These are phyloP conservation scores for Schizotus pectinicornis DNA, from an alignment of 2,888 invertebrate species.

Conservation along the genomic window DNA sequence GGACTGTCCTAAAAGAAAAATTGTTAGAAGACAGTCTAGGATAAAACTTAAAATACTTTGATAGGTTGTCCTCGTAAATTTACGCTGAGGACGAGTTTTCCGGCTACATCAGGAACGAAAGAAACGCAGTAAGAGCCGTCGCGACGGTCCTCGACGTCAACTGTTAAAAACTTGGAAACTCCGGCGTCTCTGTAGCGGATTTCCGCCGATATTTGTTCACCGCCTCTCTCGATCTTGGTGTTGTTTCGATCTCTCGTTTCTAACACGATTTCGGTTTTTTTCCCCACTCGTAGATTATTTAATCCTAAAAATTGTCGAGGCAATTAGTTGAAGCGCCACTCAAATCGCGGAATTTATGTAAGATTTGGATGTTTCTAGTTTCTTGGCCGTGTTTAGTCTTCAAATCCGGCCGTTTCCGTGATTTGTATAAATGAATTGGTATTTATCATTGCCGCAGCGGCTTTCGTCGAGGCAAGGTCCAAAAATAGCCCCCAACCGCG, in stretches of 20 bases:
- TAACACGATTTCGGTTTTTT: constrained; percentile 65
- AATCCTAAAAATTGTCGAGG: constrained; percentile 56
- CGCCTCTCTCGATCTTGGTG: constrained; percentile 71
- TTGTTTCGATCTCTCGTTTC: constrained; percentile 69
- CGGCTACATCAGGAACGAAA: constrained; percentile 69
- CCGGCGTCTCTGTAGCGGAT: constrained; percentile 63
- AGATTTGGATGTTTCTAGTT: background rate
- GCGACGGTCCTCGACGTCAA: constrained; percentile 65
- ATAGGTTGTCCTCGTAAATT: constrained; percentile 70
- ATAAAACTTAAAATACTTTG: constrained; percentile 59
- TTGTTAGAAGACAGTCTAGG: background rate
- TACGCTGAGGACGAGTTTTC: constrained; percentile 67
- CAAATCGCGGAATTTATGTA: background rate
- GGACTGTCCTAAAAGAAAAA: constrained; percentile 68
- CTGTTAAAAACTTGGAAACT: constrained; percentile 53
- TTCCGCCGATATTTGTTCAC: constrained; percentile 66
- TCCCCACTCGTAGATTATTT: constrained; percentile 68
- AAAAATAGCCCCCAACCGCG: constrained; percentile 12
- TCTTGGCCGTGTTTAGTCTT: constrained; percentile 13
- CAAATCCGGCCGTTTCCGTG: constrained; percentile 5
- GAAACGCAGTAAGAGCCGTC: constrained; percentile 70
- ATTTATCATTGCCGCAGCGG: constrained; percentile 15
- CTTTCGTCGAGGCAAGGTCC: background rate
- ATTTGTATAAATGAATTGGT: constrained; percentile 2
- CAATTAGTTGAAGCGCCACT: background rate